Percentiles rank a stretch among this genome's conserved stretches.
These are phyloP conservation scores for Chloroceryle amazona DNA, from an alignment of 2,797 vertebrate species.

Conservation along the genomic window DNA sequence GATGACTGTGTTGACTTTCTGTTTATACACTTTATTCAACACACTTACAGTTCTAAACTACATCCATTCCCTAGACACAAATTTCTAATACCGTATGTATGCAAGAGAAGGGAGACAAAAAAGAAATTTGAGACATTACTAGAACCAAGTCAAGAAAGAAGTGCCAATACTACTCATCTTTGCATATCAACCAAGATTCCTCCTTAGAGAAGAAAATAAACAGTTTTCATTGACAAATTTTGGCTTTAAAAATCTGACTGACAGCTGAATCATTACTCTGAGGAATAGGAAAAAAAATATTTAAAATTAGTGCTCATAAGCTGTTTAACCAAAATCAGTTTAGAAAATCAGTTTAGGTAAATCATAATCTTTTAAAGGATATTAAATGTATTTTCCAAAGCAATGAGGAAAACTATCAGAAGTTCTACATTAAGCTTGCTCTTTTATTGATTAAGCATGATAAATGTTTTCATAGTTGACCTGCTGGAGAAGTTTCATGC, in stretches of 20 bases:
- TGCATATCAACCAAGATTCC: background rate
- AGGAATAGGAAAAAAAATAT: background rate
- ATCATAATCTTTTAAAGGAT: background rate
- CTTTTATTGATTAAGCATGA: background rate
- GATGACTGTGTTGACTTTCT: background rate
- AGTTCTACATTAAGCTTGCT: background rate
- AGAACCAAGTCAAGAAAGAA: background rate
- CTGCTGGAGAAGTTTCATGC: background rate
- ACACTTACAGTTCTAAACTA: background rate
- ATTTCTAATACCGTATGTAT: background rate
- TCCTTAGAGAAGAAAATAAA: background rate
- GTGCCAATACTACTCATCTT: background rate
- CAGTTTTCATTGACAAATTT: background rate
- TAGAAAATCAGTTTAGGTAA: background rate
- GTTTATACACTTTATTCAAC: background rate
- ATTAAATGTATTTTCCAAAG: background rate
- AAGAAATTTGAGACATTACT: background rate
- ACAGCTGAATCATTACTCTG: background rate
- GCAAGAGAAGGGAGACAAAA: background rate
- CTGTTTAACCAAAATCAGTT: constrained; percentile 3
- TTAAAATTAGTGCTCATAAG: constrained; percentile 7
- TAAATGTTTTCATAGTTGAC: background rate
- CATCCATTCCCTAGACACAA: background rate
- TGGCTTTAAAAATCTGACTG: background rate
- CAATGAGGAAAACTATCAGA: background rate